Evolutionary conservation across 2,113 vertebrate genomes (phyloP), one percentile per base, ranked within the genome.

Genomic region (Heloderma charlesbogerti): DNA sequence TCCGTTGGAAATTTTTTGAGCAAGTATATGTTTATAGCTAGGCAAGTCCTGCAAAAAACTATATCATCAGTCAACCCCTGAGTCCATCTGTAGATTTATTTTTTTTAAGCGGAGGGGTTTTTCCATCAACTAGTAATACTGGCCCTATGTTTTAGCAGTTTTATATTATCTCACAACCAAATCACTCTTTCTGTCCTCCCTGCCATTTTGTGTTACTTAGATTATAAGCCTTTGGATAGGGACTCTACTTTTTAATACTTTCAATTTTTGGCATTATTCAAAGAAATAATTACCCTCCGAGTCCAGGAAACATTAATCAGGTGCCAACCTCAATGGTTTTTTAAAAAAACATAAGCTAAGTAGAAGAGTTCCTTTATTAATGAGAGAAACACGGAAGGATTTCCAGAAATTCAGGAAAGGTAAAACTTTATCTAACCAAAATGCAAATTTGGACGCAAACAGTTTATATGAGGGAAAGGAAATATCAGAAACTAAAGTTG

Each of bases 281-380:
- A 72, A 67, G 12, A 48, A 31, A 67, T 71, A 82, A 82, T n/a
- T 10, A 77, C 29, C 48, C 3, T 43, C 66, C 27, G 40, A 86
- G 34, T 31, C 34, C 37, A 51, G 25, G 80, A 77, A 80, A 93
- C 34, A 84, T 13, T 18, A 79, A 51, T 1, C n/a, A 87, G 87
- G 40, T 20, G 88, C 82, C 82, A 20, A 13, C 88, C 81, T 90
- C 89, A 88, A 82, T 45, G 87, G 66, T 91, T 72, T 91, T 72
- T 40, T 18, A 69, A 69, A 1, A 74, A 84, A 57, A 57, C 34
- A 89, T 79, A 74, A 74, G 12, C 16, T n/a, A 93, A 88, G 88
- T 89, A 69, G 91, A 80, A 48, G 67, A 86, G 45, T 78, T 74
- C 57, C 45, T 93, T 48, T 18, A 88, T 88, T 93, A 79, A 92